A percentile compares a stretch with the other conserved stretches of the same genome.
These are phyloP conservation scores for Xiphophorus birchmanni DNA, from an alignment of 2,797 vertebrate genomes.

Conservation along the genomic window DNA sequence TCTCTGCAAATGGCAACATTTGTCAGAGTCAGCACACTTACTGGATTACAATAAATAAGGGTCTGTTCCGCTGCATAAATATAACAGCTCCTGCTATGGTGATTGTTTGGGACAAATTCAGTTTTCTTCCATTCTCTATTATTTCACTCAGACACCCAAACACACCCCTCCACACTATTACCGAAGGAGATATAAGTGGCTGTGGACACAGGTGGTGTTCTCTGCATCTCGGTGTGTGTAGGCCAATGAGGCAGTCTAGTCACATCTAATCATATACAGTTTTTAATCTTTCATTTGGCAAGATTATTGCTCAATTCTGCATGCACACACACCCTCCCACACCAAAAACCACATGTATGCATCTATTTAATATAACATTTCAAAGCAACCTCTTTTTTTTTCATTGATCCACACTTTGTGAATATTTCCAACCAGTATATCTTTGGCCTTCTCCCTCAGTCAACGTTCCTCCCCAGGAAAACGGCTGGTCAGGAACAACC, in stretches of 20 bases:
- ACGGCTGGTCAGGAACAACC: neutral
- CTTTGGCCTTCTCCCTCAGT: neutral
- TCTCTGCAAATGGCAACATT: neutral
- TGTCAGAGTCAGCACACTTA: conserved; percentile 1
- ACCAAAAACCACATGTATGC: neutral
- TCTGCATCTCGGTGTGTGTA: conserved; percentile 1
- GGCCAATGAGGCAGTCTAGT: conserved; percentile 29
- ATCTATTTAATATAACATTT: neutral
- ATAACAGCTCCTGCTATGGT: neutral
- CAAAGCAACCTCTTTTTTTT: neutral
- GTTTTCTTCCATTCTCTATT: neutral
- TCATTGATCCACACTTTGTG: neutral
- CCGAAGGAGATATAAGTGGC: neutral
- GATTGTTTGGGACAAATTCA: neutral
- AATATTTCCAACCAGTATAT: neutral
- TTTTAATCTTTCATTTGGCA: conserved; percentile 44
- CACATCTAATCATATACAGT: conserved; percentile 40
- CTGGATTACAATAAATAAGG: neutral
- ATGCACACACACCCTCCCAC: neutral
- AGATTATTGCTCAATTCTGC: conserved; percentile 29
- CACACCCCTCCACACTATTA: neutral
- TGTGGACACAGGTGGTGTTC: conserved; percentile 3
- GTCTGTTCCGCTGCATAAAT: neutral
- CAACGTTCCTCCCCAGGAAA: neutral
- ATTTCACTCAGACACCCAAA: neutral